These are phyloP conservation scores for Drosophila longiperda DNA, from an alignment of 2,888 invertebrate genomes.

Conservation along the genomic window DNA sequence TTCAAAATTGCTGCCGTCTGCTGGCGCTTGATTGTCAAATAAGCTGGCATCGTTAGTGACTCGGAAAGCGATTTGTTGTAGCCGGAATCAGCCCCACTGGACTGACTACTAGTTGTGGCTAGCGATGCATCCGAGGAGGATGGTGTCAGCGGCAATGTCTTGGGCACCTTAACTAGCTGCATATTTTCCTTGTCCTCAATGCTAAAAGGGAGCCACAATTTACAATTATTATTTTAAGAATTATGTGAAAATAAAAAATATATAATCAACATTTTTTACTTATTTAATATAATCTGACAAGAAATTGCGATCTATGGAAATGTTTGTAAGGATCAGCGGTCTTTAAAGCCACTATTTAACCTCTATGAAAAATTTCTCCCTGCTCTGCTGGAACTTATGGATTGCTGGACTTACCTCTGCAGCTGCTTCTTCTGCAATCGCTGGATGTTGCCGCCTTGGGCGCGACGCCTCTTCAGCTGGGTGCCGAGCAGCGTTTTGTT, in stretches of 20 bases:
- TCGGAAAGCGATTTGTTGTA: constrained; percentile 8
- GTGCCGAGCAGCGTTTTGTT: constrained; percentile 31
- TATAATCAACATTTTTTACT: neutral
- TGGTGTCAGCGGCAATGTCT: constrained; percentile 57
- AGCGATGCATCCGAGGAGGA: constrained; percentile 72
- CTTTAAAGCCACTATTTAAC: no score
- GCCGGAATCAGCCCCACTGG: constrained; percentile 12
- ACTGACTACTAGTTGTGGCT: constrained; percentile 25
- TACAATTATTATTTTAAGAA: neutral
- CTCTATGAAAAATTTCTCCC: no score
- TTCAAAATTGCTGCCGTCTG: constrained; percentile 67
- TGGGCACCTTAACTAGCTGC: constrained; percentile 38
- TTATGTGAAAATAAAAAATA: neutral
- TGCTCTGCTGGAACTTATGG: no score
- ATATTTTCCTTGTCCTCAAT: constrained; percentile 32
- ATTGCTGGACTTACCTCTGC: constrained; percentile 22
- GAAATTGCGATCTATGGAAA: no score
- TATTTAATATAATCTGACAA: neutral
- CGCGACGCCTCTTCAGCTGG: constrained; percentile 44
- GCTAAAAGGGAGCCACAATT: constrained; percentile 21
- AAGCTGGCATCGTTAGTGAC: constrained; percentile 27
- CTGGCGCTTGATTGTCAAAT: constrained; percentile 66
- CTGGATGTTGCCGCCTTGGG: constrained; percentile 2
- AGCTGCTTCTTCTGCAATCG: constrained; percentile 35
- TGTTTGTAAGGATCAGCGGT: no score